These are phyloP conservation scores for Xyrauchen texanus DNA, from an alignment of 2,113 vertebrate species.

Conservation along the genomic window DNA sequence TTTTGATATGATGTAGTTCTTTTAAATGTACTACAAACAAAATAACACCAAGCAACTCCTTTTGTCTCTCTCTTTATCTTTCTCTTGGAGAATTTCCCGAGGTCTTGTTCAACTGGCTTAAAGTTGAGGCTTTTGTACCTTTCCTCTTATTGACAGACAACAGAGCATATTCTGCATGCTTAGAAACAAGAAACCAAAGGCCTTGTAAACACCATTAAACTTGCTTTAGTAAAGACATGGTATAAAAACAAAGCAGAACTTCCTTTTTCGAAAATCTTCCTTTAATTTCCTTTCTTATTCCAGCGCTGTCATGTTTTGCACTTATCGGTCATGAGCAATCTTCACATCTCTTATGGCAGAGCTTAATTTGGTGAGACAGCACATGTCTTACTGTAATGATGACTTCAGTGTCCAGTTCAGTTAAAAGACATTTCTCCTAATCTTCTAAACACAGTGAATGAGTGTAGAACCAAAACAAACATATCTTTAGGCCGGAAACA, in stretches of 20 bases:
- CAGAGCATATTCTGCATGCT: not conserved
- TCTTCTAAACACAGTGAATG: conserved; percentile 4
- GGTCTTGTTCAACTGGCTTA: conserved; percentile 23
- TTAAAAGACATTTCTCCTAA: not conserved
- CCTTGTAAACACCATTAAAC: conserved; percentile 10
- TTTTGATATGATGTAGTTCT: conserved; percentile 9
- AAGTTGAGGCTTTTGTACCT: conserved; percentile 8
- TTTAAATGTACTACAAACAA: conserved; percentile 34
- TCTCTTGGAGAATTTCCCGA: not conserved
- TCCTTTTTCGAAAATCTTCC: not conserved
- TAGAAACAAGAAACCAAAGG: conserved; percentile 15
- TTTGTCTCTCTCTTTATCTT: conserved; percentile 12
- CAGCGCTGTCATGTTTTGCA: not conserved
- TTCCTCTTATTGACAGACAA: conserved; percentile 28
- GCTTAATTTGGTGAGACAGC: not conserved
- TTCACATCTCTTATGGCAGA: not conserved
- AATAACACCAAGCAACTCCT: not conserved
- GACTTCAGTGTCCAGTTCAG: not conserved
- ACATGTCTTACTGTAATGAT: not conserved
- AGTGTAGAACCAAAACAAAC: not conserved
- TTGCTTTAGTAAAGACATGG: not conserved
- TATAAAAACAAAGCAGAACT: not conserved
- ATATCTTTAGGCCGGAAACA: not conserved
- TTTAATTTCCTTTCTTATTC: not conserved
- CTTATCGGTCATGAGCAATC: conserved; percentile 20